Evolutionary conservation across 2,888 invertebrate genomes (phyloP).

Genomic region (Patella caerulea): DNA sequence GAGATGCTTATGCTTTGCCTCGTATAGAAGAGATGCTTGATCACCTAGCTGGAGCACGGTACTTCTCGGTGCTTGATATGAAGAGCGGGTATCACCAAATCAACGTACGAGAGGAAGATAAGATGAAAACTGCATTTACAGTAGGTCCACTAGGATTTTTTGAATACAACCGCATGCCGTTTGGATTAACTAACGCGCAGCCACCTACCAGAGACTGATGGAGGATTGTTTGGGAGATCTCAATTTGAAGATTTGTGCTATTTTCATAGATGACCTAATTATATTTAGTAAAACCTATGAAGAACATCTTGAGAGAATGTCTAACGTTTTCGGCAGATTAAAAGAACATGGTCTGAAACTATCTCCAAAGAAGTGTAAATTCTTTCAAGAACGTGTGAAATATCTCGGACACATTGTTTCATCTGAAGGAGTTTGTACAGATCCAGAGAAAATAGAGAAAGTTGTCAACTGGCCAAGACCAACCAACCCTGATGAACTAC

Average conservation of each 20-base stretch:
- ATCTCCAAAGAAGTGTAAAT: no score
- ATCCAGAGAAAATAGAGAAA: no score
- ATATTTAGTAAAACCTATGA: neutral
- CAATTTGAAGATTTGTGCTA: neutral
- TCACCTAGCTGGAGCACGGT: neutral
- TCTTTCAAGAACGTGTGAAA: no score
- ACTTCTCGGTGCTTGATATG: neutral
- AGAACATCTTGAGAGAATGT: neutral
- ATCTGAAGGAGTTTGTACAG: no score
- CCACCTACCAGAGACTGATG: neutral
- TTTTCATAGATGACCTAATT: neutral
- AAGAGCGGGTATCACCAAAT: neutral
- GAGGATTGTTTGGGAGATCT: neutral
- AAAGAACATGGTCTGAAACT: neutral
- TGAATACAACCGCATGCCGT: neutral
- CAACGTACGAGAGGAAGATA: neutral
- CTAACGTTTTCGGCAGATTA: neutral
- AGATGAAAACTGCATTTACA: neutral
- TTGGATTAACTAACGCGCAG: neutral
- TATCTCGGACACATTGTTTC: no score
- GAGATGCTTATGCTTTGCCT: no score
- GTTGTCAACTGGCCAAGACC: no score
- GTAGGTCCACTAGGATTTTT: neutral
- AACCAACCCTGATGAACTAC: no score
- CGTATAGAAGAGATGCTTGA: no score